Conservation (phyloP, 2,797 vertebrate species). For the Macropodus opercularis region DNA sequence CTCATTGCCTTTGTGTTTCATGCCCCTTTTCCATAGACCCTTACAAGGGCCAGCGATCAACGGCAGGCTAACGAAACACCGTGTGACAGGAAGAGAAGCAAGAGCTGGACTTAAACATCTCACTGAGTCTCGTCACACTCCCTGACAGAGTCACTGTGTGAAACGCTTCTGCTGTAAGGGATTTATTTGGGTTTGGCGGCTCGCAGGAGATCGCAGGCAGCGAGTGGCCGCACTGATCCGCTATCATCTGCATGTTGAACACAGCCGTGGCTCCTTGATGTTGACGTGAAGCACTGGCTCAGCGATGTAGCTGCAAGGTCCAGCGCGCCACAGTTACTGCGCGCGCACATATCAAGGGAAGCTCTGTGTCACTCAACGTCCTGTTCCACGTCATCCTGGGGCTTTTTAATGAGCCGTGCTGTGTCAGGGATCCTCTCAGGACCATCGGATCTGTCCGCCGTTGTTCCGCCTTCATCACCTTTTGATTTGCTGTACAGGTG, state of each 20-base stretch:
- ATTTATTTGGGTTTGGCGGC: slow-evolving; percentile 43
- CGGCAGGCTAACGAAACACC: slow-evolving; percentile 9
- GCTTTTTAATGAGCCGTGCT: slow-evolving; percentile 56
- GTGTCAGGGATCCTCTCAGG: slow-evolving; percentile 51
- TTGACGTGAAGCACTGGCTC: slow-evolving; percentile 48
- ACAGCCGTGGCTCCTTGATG: slow-evolving; percentile 60
- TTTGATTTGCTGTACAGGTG: slow-evolving; percentile 39
- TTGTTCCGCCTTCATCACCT: slow-evolving; percentile 53
- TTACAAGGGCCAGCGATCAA: slow-evolving; percentile 23
- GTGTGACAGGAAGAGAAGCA: slow-evolving; percentile 7
- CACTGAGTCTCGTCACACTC: slow-evolving; percentile 34
- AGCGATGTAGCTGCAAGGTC: slow-evolving; percentile 49
- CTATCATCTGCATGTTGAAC: slow-evolving; percentile 65
- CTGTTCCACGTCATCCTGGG: slow-evolving; percentile 59
- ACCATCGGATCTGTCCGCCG: slow-evolving; percentile 40
- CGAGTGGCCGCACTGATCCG: slow-evolving; percentile 40
- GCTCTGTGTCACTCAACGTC: slow-evolving; percentile 60
- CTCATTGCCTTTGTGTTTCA: slow-evolving; percentile 68
- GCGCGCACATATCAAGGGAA: slow-evolving; percentile 42
- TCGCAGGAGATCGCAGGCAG: slow-evolving; percentile 38
- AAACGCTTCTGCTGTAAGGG: slow-evolving; percentile 41
- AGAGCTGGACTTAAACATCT: slow-evolving; percentile 30
- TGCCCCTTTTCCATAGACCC: slow-evolving; percentile 45
- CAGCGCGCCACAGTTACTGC: slow-evolving; percentile 41
- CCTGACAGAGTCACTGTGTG: slow-evolving; percentile 51